Evolutionary conservation across 64 coral and sea anemone genomes (phyloP).

Genomic region (Montipora capricornis): DNA sequence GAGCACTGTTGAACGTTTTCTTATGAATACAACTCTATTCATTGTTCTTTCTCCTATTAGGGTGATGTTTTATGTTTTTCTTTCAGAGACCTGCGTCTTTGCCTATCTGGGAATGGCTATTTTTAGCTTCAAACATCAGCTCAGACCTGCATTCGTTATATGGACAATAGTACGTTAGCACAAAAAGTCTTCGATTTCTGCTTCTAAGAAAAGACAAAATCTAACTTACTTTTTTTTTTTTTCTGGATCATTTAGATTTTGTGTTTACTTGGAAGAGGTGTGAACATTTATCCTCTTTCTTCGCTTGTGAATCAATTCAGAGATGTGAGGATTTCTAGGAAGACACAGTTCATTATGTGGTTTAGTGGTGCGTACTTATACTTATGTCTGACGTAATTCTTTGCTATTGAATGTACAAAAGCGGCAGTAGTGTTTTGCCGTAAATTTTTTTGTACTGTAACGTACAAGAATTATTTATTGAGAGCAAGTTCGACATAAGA

Average conservation of each 20-base stretch:
- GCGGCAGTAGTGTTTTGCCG: no score
- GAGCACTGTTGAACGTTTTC: no score
- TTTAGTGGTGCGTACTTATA: slow-evolving; percentile 87
- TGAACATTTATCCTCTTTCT: slow-evolving; percentile 94
- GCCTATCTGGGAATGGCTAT: slow-evolving; percentile 99
- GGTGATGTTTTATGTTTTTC: background rate
- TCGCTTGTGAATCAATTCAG: slow-evolving; percentile 95
- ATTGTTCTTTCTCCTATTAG: background rate
- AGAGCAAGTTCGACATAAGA: no score
- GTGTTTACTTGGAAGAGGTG: slow-evolving; percentile 87
- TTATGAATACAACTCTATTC: no score
- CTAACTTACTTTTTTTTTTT: background rate
- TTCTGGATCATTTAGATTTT: slow-evolving; percentile 71
- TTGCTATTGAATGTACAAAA: background rate
- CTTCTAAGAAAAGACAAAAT: background rate
- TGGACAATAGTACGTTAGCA: slow-evolving; percentile 93
- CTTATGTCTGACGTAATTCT: background rate
- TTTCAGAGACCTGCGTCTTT: slow-evolving; percentile 98
- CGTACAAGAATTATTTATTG: no score
- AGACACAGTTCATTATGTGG: slow-evolving; percentile 98
- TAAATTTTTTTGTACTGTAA: no score
- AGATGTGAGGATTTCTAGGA: slow-evolving; percentile 84
- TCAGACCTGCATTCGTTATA: slow-evolving; percentile 95
- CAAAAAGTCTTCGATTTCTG: background rate
- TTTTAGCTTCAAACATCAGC: slow-evolving; percentile 95